A percentile compares a stretch with the other conserved stretches of the same genome.
Evolutionary conservation across 2,797 vertebrate genomes (phyloP).

Genomic region (Rhincodon typus): DNA sequence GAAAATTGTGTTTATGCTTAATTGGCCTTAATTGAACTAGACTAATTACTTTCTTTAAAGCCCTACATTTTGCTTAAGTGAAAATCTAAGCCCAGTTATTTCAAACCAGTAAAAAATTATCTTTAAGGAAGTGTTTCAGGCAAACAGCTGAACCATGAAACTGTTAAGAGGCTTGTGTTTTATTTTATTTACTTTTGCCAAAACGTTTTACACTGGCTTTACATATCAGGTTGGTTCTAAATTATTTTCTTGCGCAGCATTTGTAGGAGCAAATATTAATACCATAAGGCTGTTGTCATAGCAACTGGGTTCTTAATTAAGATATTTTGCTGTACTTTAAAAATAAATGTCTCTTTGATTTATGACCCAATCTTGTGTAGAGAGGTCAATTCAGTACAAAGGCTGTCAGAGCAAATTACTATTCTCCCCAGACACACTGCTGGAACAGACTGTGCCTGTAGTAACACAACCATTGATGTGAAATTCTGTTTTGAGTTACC

Average conservation of each 20-base stretch:
- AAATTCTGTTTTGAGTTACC: background rate
- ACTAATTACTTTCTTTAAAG: background rate
- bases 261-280: background rate
- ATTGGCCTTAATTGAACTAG: background rate
- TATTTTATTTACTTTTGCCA: background rate
- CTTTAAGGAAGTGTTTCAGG: background rate
- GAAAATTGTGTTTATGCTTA: background rate
- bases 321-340: conserved; percentile 7
- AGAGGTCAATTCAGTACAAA: background rate
- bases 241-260: background rate
- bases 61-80: background rate
- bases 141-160: background rate
- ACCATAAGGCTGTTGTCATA: background rate
- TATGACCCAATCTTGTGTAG: background rate
- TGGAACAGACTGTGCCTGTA: background rate
- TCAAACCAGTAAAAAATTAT: background rate
- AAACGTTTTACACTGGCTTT: background rate
- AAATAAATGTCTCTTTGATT: background rate
- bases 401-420: conserved; percentile 15
- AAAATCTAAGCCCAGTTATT: background rate
- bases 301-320: conserved; percentile 2
- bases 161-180: background rate
- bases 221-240: background rate
- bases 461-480: background rate
- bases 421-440: background rate